These are phyloP conservation scores for Lucinisca nassula DNA, from an alignment of 2,888 invertebrate genomes.

Conservation along the genomic window DNA sequence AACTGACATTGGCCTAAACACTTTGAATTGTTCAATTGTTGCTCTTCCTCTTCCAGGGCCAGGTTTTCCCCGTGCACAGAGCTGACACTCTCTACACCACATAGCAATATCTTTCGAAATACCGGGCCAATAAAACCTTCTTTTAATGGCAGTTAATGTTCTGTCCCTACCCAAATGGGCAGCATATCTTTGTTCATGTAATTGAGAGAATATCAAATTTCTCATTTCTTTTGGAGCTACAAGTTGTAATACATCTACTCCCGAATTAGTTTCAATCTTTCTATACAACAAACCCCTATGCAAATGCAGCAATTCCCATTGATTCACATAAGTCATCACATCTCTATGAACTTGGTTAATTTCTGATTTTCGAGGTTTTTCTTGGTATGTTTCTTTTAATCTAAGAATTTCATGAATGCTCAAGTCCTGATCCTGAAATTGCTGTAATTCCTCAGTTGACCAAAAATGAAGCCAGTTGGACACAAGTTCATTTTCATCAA, in stretches of 20 bases:
- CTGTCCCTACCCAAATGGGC: slow-evolving; percentile 65
- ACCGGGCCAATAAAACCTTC: slow-evolving; percentile 65
- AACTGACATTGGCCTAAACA: slow-evolving; percentile 33
- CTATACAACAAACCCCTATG: background rate
- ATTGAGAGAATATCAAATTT: background rate
- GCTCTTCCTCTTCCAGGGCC: slow-evolving; percentile 56
- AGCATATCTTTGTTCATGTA: slow-evolving; percentile 20
- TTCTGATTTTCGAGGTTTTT: background rate
- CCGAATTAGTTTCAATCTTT: background rate
- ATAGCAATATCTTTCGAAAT: slow-evolving; percentile 44
- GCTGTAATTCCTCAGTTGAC: background rate
- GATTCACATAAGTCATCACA: background rate
- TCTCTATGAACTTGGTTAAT: background rate
- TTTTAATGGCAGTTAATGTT: slow-evolving; percentile 51
- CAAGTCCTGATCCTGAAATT: background rate
- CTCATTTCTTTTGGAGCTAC: slow-evolving; percentile 3
- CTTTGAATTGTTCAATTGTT: slow-evolving; percentile 40
- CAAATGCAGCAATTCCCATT: background rate
- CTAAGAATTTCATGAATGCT: slow-evolving; percentile 1
- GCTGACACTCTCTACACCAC: slow-evolving; percentile 59
- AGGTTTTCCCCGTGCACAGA: slow-evolving; percentile 55
- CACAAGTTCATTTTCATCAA: background rate
- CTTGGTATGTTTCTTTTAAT: background rate
- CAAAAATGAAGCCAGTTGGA: background rate
- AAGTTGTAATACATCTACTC: background rate